Evolutionary conservation across 2,113 vertebrate species (phyloP), one percentile per base, ranked within the genome.

Genomic region (Hippocampus barbouri): DNA sequence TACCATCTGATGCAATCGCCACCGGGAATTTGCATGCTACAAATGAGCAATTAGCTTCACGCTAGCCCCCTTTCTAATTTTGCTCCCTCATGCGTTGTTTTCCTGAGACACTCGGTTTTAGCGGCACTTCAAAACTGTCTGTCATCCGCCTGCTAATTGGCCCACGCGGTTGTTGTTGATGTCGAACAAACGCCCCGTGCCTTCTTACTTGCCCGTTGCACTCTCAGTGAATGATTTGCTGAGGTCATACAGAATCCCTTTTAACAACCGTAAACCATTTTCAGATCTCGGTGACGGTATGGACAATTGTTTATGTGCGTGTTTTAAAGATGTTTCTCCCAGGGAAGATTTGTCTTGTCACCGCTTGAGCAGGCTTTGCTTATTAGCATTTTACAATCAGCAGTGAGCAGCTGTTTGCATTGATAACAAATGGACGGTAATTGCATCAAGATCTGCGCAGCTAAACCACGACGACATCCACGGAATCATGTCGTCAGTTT

Each of bases 351-450:
- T 76, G 78, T 85, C 79, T 84, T 84, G 81, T 84, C 81, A 73
- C 67, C 43, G 57, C 72, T 78, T 66, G 76, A 72, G 75, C 79
- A 66, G 77, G 49, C 61, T 61, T 65, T 45, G 78, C 83, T 59
- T 74, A 86, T 87, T 86, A 82, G 72, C 85, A 79, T 85, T 83
- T 83, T 67, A 74, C 79, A 76, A 79, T 78, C 81, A 38, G 49
- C 30, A 63, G 69, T 30, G 57, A 68, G 71, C 88, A 83, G 80
- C 84, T 87, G 84, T 74, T 78, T 76, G 49, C 78, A 73, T 80
- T 79, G 84, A 88, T 88, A 90, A 83, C 84, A 83, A 72, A 76
- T 56, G 74, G 84, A 83, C 80, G 77, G 74, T 81, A 81, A 80
- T 76, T 77, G 75, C 64, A 40, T 57, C 69, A 68, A 62, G 74